phyloP scores from a whole-genome alignment of 2,888 invertebrate species.

The Empis stercorea region DNA sequence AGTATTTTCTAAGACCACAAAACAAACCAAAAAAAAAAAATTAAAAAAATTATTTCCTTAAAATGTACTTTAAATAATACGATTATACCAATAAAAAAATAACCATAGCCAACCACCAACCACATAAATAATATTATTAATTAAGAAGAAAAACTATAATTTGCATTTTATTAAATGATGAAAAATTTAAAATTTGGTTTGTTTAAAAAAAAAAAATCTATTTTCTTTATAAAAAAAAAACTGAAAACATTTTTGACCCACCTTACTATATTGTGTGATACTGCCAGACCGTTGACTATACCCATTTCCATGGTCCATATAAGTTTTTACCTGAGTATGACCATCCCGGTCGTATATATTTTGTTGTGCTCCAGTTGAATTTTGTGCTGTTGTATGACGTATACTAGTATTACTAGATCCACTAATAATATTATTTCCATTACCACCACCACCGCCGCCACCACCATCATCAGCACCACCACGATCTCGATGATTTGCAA shows the following conservation, averaged over 20 bases:
- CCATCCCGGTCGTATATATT: slow-evolving; percentile 39
- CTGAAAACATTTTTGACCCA: slow-evolving; percentile 39
- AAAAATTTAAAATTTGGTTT: background rate
- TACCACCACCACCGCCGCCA: slow-evolving; percentile 26
- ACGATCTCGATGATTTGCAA: slow-evolving; percentile 39
- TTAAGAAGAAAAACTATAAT: no score
- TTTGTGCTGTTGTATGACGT: slow-evolving; percentile 31
- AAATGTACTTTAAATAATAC: no score
- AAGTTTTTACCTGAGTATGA: slow-evolving; percentile 88
- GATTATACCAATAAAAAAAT: background rate
- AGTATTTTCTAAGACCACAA: no score
- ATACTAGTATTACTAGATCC: background rate
- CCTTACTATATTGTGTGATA: slow-evolving; percentile 77
- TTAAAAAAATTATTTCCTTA: background rate
- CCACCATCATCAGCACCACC: slow-evolving; percentile 29
- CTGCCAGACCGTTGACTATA: slow-evolving; percentile 57
- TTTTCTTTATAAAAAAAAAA: slow-evolving; percentile 30
- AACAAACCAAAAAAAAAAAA: background rate
- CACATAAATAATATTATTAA: no score
- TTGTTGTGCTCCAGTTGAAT: slow-evolving; percentile 39
- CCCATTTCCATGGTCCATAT: slow-evolving; percentile 85
- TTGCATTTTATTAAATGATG: no score
- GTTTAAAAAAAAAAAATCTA: slow-evolving; percentile 7
- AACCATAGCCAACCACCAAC: background rate
- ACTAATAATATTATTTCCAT: background rate